phyloP scores from a whole-genome alignment of 2,113 vertebrate genomes.

The Riparia riparia region DNA sequence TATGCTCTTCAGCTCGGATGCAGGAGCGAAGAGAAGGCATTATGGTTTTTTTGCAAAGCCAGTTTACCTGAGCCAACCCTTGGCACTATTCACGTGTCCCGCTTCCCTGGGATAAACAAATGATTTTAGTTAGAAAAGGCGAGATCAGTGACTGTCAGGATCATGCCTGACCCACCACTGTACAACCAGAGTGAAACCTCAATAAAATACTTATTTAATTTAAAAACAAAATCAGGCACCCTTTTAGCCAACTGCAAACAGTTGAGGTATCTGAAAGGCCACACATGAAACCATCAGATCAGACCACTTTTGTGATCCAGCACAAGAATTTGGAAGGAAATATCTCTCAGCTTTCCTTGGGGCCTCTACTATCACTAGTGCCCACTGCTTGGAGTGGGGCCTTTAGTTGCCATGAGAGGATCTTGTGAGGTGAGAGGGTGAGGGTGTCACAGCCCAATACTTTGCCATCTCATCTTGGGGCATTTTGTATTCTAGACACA shows the following conservation, averaged over 20 bases:
- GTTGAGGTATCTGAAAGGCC: neutral
- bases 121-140: neutral
- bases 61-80: neutral
- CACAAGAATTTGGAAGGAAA: neutral
- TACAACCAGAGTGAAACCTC: neutral
- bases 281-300: neutral
- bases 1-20: neutral
- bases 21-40: neutral
- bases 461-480: neutral
- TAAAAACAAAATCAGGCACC: neutral
- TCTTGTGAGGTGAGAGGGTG: accelerated
- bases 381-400: neutral
- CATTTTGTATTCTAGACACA: neutral
- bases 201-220: neutral
- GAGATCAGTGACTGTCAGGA: neutral
- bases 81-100: neutral
- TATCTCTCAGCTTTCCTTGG: neutral
- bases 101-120: neutral
- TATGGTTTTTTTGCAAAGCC: neutral
- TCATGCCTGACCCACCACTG: neutral
- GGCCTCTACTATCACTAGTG: neutral
- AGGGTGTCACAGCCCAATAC: neutral
- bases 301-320: neutral
- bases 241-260: neutral
- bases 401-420: neutral